These are phyloP conservation scores for Flexamia atlantica DNA, from an alignment of 2,888 invertebrate species.

Conservation along the genomic window DNA sequence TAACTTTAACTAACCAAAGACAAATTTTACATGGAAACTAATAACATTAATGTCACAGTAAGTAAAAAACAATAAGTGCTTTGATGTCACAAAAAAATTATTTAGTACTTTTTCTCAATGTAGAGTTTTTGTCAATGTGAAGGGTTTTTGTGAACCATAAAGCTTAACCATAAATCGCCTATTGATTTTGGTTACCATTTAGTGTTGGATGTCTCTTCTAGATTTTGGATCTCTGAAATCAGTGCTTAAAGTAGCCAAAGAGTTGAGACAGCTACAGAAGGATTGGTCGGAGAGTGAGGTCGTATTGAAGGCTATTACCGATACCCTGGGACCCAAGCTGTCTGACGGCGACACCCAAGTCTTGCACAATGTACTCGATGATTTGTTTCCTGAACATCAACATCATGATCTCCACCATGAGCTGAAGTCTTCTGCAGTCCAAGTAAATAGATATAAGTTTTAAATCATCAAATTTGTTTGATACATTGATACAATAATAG, in stretches of 20 bases:
- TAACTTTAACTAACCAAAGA: too few relatives aligned
- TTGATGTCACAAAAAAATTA: too few relatives aligned
- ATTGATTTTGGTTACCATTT: too few relatives aligned
- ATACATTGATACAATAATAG: neutral
- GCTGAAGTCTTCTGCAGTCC: conserved; percentile 14
- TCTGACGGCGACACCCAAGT: conserved; percentile 92
- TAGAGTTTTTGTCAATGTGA: too few relatives aligned
- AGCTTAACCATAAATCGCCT: too few relatives aligned
- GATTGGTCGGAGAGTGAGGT: conserved; percentile 88
- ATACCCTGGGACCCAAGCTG: conserved; percentile 95
- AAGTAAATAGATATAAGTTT: conserved; percentile 16
- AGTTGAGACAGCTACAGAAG: conserved; percentile 87
- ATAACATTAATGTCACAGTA: too few relatives aligned
- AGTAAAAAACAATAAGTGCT: too few relatives aligned
- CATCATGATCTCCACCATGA: neutral
- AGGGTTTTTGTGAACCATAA: too few relatives aligned
- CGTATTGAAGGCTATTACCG: conserved; percentile 89
- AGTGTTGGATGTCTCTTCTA: conserved; percentile 43
- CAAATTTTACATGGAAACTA: too few relatives aligned
- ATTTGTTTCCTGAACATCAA: conserved; percentile 85
- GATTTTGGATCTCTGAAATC: conserved; percentile 91
- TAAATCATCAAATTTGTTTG: neutral
- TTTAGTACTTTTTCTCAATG: too few relatives aligned
- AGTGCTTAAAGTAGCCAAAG: conserved; percentile 89
- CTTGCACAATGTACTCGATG: conserved; percentile 89